A percentile compares a stretch with the other conserved stretches of the same genome.
phyloP scores from a whole-genome alignment of 2,888 invertebrate species.

The Sarcophaga rosellei region DNA sequence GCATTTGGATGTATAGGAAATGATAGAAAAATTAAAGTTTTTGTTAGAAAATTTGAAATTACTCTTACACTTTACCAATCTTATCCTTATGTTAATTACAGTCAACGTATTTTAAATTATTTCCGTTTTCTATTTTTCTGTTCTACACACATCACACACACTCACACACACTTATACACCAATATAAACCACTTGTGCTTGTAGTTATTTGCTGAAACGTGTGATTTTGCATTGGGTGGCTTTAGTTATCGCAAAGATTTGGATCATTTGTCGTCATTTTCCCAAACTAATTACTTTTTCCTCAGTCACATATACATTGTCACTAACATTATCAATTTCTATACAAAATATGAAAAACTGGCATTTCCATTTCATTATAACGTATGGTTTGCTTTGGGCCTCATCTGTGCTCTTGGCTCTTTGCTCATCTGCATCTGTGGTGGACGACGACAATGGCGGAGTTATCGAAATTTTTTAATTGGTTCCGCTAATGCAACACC shows the following conservation, averaged over 20 bases:
- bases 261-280: slow-evolving; percentile 67
- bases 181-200: slow-evolving; percentile 12
- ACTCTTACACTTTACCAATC: background rate
- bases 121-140: background rate
- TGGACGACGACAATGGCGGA: slow-evolving; percentile 70
- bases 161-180: too few species aligned
- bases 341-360: slow-evolving; percentile 74
- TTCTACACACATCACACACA: background rate
- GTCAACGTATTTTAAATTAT: background rate
- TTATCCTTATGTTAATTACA: background rate
- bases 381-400: slow-evolving; percentile 72
- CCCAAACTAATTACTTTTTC: slow-evolving; percentile 73
- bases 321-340: slow-evolving; percentile 72
- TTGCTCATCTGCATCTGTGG: slow-evolving; percentile 58
- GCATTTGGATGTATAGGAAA: too few species aligned
- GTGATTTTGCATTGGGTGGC: slow-evolving; percentile 75
- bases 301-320: slow-evolving; percentile 74
- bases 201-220: slow-evolving; percentile 72
- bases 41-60: background rate
- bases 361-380: slow-evolving; percentile 73
- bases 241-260: slow-evolving; percentile 72
- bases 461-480: slow-evolving; percentile 69
- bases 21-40: too few species aligned
- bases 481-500: slow-evolving; percentile 69
- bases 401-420: slow-evolving; percentile 68